Evolutionary conservation across 2,113 vertebrate species (phyloP), one percentile per base, ranked within the genome.

Genomic region (Pachypanchax playfairii): DNA sequence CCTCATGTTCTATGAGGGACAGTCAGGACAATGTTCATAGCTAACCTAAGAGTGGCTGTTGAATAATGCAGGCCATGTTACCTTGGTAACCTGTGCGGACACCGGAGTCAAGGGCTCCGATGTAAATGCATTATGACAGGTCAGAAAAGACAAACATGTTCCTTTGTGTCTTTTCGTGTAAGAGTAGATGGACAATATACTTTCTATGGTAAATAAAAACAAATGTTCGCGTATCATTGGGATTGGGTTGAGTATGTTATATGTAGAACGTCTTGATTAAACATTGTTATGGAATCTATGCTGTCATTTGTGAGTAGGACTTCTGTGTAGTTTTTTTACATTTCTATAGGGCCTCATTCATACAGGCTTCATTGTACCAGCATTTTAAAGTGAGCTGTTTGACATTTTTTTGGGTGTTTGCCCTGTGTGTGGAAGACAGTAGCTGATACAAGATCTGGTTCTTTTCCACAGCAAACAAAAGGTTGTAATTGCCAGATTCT

Each of bases 11-110:
- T 82, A 47, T 24, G 68, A 76, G 62, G 70, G 75, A 83, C 64
- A 73, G 69, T 61, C 52, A 83, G 65, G 54, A 52, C 43, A 38
- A 53, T 47, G 62, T 77, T 74, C 72, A 82, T 41, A 66, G 82
- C 74, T 74, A 72, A 87, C 84, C 73, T 62, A 70, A 62, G 58
- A 74, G 73, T 41, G 61, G 58, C 66, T 65, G 65, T 71, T 89
- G 82, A 88, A 88, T 88, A 82, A 88, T 90, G 83, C 76, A 88
- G 65, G 33, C 59, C 65, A 59, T 49, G 88, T 86, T 88, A 78
- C 84, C 84, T 70, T 74, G 84, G 84, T 87, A 88, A 88, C 74
- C 75, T 26, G 28, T 78, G 25, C 59, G 56, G 78, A 77, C 85
- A 82, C 66, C 21, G 39, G 69, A 82, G 75, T 82, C 76, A 72